phyloP scores from a whole-genome alignment of 2,888 invertebrate genomes.

The Geophilus truncorum region DNA sequence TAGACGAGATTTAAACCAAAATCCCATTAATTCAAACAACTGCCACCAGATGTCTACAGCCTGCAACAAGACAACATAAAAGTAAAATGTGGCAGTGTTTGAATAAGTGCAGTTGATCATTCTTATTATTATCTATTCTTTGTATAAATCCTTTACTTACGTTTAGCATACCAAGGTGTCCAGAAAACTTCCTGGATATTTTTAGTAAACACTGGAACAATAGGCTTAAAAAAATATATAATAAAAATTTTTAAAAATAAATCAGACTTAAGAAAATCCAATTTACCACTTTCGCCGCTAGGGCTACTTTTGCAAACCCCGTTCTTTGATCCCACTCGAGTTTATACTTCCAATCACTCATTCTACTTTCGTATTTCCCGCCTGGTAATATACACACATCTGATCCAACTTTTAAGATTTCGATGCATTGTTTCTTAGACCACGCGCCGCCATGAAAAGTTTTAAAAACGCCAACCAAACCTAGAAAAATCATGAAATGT shows the following conservation, averaged over 20 bases:
- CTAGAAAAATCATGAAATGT: too few species aligned
- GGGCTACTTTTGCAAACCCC: not conserved
- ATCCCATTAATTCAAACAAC: too few species aligned
- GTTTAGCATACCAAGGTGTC: not conserved
- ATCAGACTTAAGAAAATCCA: not conserved
- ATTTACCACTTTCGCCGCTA: not conserved
- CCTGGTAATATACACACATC: not conserved
- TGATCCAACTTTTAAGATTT: not conserved
- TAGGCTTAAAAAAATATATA: not conserved
- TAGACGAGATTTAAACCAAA: too few species aligned
- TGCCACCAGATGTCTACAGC: too few species aligned
- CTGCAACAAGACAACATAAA: too few species aligned
- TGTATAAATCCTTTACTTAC: not conserved
- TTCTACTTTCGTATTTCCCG: not conserved
- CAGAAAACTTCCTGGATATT: not conserved
- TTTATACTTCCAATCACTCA: not conserved
- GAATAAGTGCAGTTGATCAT: too few species aligned
- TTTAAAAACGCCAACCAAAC: too few species aligned
- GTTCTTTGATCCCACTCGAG: not conserved
- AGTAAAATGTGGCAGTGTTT: too few species aligned
- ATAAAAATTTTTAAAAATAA: too few species aligned
- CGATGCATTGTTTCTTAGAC: not conserved
- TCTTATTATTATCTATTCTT: too few species aligned
- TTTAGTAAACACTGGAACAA: not conserved
- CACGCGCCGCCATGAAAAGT: not conserved